A percentile compares a stretch with the other conserved stretches of the same genome.
Evolutionary conservation across 2,797 vertebrate genomes (phyloP).

Genomic region (Aplochiton taeniatus): DNA sequence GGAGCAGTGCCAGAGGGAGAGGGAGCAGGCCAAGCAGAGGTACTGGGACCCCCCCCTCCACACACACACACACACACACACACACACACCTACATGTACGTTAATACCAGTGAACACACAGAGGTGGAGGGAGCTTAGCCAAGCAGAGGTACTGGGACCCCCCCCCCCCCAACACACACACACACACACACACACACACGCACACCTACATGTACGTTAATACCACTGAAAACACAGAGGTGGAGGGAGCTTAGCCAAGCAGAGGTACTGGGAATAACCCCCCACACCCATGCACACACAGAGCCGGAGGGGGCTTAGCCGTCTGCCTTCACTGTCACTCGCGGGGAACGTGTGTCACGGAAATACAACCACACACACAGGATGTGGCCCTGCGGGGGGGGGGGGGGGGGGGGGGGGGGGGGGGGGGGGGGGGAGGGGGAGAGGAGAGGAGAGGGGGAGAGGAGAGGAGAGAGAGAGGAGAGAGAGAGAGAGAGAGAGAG

Average conservation of each 20-base stretch:
- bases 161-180: not conserved
- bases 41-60: slow-evolving; percentile 30
- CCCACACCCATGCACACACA: not conserved
- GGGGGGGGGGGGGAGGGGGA: too few species aligned
- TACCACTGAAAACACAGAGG: not conserved
- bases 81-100: not conserved
- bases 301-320: not conserved
- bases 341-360: not conserved
- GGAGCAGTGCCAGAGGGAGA: slow-evolving; percentile 82
- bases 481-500: not conserved
- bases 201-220: not conserved
- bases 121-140: not conserved
- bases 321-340: too few species aligned
- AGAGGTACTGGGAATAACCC: not conserved
- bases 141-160: not conserved
- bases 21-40: slow-evolving; percentile 84
- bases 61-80: not conserved
- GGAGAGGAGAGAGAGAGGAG: too few species aligned
- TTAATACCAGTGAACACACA: not conserved
- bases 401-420: not conserved
- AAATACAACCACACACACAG: not conserved
- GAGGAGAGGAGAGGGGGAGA: too few species aligned
- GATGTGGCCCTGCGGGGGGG: not conserved
- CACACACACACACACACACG: not conserved
- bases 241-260: not conserved